Conservation (phyloP, 2,113 vertebrate genomes). For the Xiphophorus hellerii region DNA sequence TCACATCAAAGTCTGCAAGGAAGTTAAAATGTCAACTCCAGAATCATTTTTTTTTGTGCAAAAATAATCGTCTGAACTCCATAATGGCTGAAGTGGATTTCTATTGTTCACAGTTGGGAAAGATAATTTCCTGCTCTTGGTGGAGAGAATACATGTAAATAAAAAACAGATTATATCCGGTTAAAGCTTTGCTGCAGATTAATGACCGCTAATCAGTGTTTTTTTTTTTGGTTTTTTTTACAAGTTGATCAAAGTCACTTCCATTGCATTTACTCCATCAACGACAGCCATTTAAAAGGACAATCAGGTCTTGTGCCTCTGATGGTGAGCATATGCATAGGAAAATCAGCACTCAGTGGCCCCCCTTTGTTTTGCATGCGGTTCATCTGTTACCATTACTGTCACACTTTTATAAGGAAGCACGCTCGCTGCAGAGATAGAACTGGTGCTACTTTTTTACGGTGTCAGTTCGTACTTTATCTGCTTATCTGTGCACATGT, state of each 20-base stretch:
- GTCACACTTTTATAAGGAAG: slow-evolving; percentile 72
- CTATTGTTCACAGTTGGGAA: no score
- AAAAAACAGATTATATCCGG: neutral
- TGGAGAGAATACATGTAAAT: slow-evolving; percentile 18
- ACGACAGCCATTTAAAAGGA: slow-evolving; percentile 64
- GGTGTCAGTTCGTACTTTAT: slow-evolving; percentile 49
- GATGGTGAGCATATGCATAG: slow-evolving; percentile 53
- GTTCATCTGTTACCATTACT: slow-evolving; percentile 74
- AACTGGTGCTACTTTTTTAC: slow-evolving; percentile 54
- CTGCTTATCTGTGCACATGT: slow-evolving; percentile 62
- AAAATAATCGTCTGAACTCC: neutral
- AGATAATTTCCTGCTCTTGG: slow-evolving; percentile 7
- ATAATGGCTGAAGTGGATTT: no score
- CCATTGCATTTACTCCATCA: slow-evolving; percentile 49
- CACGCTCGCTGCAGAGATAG: slow-evolving; percentile 66
- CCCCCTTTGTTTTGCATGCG: slow-evolving; percentile 74
- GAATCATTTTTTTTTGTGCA: neutral
- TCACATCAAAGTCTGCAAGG: neutral
- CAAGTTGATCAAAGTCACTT: slow-evolving; percentile 41
- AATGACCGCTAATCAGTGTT: slow-evolving; percentile 17
- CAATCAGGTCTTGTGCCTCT: slow-evolving; percentile 73
- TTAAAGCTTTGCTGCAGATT: slow-evolving; percentile 12
- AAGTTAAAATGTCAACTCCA: neutral
- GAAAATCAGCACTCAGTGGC: slow-evolving; percentile 72
- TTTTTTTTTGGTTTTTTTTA: slow-evolving; percentile 21